Base-by-base conservation (phyloP, 2,797 vertebrate genomes). In the Rhinatrema bivittatum region DNA sequence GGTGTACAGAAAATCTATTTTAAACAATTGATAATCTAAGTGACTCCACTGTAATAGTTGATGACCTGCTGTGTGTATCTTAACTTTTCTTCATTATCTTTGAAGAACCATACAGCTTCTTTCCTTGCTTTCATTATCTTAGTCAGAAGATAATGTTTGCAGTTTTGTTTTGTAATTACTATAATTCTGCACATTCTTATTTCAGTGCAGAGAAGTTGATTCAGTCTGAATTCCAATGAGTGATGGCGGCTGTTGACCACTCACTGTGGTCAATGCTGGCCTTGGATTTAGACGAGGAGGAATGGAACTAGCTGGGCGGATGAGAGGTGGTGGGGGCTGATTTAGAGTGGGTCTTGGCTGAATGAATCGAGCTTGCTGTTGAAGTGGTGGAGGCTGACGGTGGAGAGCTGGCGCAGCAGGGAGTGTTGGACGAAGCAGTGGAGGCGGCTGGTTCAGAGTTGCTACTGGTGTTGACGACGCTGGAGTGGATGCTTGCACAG, bases 271-370 rank as follows among this genome's bases (percentile, higher is more conserved):
- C 34, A 90, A 41, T 6, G 86, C 65, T 0, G 94, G 93, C 25
- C 94, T 81, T 16, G 93, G 93, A 70, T 97, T 97, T 25, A 97
- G 90, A 36, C 93, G 91, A 3, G 95, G 95, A 2, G 92, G 93
- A 71, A 89, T 67, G 12, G 90, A 86, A 46, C 86, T 91, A 79
- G 89, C 89, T 15, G 95, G 95, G 34, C 94, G 91, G 55, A 96
- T 95, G 50, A 98, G 90, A 0, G 85, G 85, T 0, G 94, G 95
- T 0, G 93, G 95, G 2, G 93, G 93, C 73, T 97, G 94, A 52
- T 95, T 91, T 7, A 93, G 78, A 3, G 88, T 79, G 15, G 91
- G 87, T 51, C 93, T 86, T 27, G 92, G 92, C 69, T 95, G 93
- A 37, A 91, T 81, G 65, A 95, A 95, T 34, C 94, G 91, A 1